Percentiles rank a stretch among this genome's conserved stretches.
Evolutionary conservation across 2,797 vertebrate species (phyloP).

Genomic region (Taeniopygia guttata): DNA sequence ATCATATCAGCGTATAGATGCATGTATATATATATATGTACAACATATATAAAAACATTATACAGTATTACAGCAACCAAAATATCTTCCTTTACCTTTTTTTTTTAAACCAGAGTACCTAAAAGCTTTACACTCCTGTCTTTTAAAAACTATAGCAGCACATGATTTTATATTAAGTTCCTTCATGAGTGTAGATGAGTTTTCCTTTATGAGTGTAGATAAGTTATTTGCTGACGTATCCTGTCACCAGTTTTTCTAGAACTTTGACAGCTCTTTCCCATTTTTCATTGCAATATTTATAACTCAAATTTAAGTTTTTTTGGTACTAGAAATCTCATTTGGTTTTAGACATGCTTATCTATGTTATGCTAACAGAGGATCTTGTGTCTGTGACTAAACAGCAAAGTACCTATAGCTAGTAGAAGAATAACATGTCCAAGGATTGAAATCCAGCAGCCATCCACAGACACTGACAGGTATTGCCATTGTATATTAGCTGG

Average conservation of each 20-base stretch:
- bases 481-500: constrained; percentile 10
- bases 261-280: background rate
- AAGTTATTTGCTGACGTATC: background rate
- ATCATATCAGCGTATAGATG: background rate
- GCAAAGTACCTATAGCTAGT: constrained; percentile 71
- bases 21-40: fast-evolving
- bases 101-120: background rate
- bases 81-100: background rate
- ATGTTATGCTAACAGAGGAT: constrained; percentile 65
- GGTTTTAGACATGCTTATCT: constrained; percentile 36
- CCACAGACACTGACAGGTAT: constrained; percentile 82
- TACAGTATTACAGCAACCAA: background rate
- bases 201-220: background rate
- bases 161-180: background rate
- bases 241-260: background rate
- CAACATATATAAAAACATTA: background rate
- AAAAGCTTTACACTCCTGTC: fast-evolving
- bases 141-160: background rate
- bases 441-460: constrained; percentile 79
- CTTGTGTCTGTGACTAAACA: constrained; percentile 72
- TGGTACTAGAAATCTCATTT: constrained; percentile 23
- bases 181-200: background rate
- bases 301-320: background rate
- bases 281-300: background rate
- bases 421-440: constrained; percentile 76